These are phyloP conservation scores for Peromyscus melanophrys DNA, from an alignment of 2,797 vertebrate genomes.

Conservation along the genomic window DNA sequence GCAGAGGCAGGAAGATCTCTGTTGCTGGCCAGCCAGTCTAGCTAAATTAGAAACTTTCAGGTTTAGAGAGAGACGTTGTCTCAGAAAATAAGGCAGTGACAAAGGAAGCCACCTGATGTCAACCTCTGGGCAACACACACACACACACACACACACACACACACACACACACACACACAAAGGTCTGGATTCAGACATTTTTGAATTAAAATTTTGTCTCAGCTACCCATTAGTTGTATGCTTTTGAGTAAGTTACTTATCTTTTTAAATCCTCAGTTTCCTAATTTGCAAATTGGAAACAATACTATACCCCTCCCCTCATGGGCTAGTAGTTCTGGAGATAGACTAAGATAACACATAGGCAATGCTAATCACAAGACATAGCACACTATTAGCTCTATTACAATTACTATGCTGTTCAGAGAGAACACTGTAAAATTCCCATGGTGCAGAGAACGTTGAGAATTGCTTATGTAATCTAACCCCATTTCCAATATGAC, in stretches of 20 bases:
- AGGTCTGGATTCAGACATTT: neutral
- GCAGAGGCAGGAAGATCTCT: neutral
- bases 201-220: neutral
- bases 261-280: neutral
- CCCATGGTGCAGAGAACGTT: neutral
- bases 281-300: neutral
- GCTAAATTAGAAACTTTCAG: neutral
- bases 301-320: neutral
- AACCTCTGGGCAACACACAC: neutral
- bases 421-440: neutral
- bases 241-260: neutral
- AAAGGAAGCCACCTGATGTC: neutral
- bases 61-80: neutral
- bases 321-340: neutral
- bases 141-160: neutral
- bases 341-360: neutral
- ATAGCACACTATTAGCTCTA: neutral
- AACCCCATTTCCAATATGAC: neutral
- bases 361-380: neutral
- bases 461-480: neutral
- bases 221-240: neutral
- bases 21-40: neutral
- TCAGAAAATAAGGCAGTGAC: neutral
- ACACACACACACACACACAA: neutral
- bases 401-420: neutral